Evolutionary conservation across 2,888 invertebrate genomes (phyloP), one percentile per base, ranked within the genome.

Genomic region (Idaea straminata): DNA sequence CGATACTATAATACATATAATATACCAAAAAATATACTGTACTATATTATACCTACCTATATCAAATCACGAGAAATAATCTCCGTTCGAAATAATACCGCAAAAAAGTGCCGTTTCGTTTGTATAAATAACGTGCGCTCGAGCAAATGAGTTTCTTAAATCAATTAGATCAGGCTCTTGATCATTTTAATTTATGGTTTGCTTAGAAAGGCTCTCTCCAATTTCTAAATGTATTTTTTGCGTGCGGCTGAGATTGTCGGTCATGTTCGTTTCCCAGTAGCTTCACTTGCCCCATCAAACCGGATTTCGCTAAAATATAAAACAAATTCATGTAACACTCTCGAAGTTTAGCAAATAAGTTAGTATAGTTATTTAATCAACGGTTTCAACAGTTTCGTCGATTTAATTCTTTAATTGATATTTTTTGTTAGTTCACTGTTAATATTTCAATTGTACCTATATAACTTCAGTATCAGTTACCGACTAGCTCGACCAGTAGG

Each of bases 231-330:
- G 64, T 66, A 75, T 79, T 83, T 76, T 83, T 82, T 82, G 78
- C 72, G 64, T 70, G 74, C 70, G 73, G 68, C 74, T 76, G 73
- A 72, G 72, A 74, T 71, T 74, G 73, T 76, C 74, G 72, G 69
- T 74, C 66, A 74, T 79, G 81, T 82, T 83, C 80, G 82, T 82
- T 84, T 83, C 81, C 74, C 78, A 76, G 82, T 79, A 81, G 77
- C 78, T 76, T 80, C 68, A 71, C 70, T 68, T 66, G 64, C 64
- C 67, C 63, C 64, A 70, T 69, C 69, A 66, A 74, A 70, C 72
- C 69, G 72, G 74, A 77, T 74, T 73, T 67, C 65, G 69, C 59
- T 72, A 71, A 76, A 78, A 74, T 79, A 80, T 75, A 77, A 47
- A 47, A 47, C 47, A 47, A 47, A 13, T 47, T 47, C 7, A 47